phyloP scores from a whole-genome alignment of 2,888 invertebrate genomes.

The Polydrusus pterygomalis region DNA sequence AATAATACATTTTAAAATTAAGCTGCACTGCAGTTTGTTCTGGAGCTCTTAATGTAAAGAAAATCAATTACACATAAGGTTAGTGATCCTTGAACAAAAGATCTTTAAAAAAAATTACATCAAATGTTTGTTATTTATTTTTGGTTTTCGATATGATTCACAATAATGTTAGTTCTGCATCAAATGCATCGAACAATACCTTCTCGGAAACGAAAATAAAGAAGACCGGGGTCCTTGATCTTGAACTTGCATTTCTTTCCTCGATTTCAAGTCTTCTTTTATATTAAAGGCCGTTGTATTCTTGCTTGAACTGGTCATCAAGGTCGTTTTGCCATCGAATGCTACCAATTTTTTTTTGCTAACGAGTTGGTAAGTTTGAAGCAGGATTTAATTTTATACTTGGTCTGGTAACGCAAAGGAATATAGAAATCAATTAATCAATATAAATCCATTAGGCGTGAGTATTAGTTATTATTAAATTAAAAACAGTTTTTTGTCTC shows the following conservation, averaged over 20 bases:
- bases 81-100: neutral
- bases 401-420: neutral
- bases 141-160: neutral
- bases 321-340: neutral
- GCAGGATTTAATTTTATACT: neutral
- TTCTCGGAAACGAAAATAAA: conserved; percentile 9
- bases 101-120: neutral
- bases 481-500: too few species aligned
- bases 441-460: too few species aligned
- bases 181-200: conserved; percentile 14
- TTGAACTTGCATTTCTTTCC: conserved; percentile 20
- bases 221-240: neutral
- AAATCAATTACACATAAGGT: conserved; percentile 11
- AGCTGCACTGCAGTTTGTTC: too few species aligned
- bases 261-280: neutral
- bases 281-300: conserved; percentile 11
- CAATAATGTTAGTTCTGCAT: conserved; percentile 16
- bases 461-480: too few species aligned
- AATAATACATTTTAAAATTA: too few species aligned
- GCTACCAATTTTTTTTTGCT: neutral
- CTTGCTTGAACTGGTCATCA: conserved; percentile 16
- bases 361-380: neutral
- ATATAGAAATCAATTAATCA: too few species aligned
- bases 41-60: neutral
- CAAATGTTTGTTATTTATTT: conserved; percentile 11